Conservation (phyloP, 2,888 invertebrate genomes). For the Drosophila atripex region DNA sequence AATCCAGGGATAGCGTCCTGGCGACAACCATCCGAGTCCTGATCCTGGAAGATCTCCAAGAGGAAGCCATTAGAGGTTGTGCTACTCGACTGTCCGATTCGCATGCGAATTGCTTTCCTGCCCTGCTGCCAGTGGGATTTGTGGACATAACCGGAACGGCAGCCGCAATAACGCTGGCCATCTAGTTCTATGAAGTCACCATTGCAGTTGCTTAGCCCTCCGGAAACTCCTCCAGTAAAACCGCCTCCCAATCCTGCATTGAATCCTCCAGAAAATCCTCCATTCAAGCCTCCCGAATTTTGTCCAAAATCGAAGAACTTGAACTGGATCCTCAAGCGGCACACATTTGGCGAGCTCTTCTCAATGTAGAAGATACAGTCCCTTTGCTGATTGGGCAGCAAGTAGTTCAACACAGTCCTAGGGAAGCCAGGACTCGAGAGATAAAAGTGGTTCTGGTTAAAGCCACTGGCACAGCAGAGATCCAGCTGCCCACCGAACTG, state of each 20-base stretch:
- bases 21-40: slow-evolving; percentile 81
- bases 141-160: slow-evolving; percentile 83
- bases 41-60: slow-evolving; percentile 86
- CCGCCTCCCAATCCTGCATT: slow-evolving; percentile 1
- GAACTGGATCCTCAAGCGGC: slow-evolving; percentile 85
- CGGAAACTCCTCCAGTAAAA: slow-evolving; percentile 20
- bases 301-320: slow-evolving; percentile 85
- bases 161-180: slow-evolving; percentile 86
- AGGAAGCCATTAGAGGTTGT: slow-evolving; percentile 85
- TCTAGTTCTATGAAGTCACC: slow-evolving; percentile 86
- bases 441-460: slow-evolving; percentile 84
- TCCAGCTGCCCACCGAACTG: slow-evolving; percentile 64
- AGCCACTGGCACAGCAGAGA: slow-evolving; percentile 83
- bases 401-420: slow-evolving; percentile 79
- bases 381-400: slow-evolving; percentile 75
- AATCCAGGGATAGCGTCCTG: slow-evolving; percentile 5
- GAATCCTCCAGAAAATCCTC: slow-evolving; percentile 3
- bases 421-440: slow-evolving; percentile 86
- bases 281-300: slow-evolving; percentile 19
- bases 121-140: slow-evolving; percentile 78
- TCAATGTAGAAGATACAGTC: slow-evolving; percentile 85
- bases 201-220: slow-evolving; percentile 75
- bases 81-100: slow-evolving; percentile 84
- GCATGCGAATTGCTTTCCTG: slow-evolving; percentile 84
- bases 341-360: slow-evolving; percentile 84